phyloP scores from a whole-genome alignment of 1,140 invertebrate species.

The Bathynomus jamesi region DNA sequence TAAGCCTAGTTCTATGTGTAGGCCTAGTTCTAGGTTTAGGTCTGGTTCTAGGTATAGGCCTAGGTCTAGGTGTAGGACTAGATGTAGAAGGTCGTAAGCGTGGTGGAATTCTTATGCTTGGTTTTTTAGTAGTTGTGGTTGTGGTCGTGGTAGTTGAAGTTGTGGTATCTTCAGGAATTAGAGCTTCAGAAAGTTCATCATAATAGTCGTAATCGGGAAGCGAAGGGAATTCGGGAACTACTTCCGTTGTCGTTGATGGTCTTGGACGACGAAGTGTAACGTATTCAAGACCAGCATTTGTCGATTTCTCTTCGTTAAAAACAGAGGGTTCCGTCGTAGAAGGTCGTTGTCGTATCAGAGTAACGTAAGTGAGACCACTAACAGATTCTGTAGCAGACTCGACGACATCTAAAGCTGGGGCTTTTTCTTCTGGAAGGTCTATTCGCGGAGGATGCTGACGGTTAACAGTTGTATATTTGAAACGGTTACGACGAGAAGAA shows the following conservation, averaged over 20 bases:
- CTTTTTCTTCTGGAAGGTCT: neutral
- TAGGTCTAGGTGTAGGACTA: too few species aligned
- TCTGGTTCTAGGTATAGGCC: too few species aligned
- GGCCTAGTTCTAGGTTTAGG: too few species aligned
- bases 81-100: neutral
- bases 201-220: neutral
- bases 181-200: neutral
- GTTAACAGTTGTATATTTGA: slow-evolving; percentile 9
- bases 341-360: slow-evolving; percentile 16
- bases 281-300: slow-evolving; percentile 27
- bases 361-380: slow-evolving; percentile 13
- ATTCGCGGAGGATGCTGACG: slow-evolving; percentile 18
- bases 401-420: neutral
- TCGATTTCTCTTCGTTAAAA: neutral
- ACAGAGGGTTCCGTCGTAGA: slow-evolving; percentile 17
- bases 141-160: slow-evolving; percentile 11
- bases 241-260: slow-evolving; percentile 7
- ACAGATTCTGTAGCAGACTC: neutral
- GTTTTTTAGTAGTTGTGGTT: slow-evolving; percentile 23
- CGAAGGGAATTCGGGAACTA: too few species aligned
- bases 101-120: slow-evolving; percentile 9
- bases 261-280: slow-evolving; percentile 11
- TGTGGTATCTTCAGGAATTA: neutral
- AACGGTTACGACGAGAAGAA: neutral
- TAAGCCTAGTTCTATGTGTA: too few species aligned